Percentiles rank a stretch among this genome's conserved stretches.
Conservation (phyloP, 2,797 vertebrate genomes). For the Ptychadena robeensis region DNA sequence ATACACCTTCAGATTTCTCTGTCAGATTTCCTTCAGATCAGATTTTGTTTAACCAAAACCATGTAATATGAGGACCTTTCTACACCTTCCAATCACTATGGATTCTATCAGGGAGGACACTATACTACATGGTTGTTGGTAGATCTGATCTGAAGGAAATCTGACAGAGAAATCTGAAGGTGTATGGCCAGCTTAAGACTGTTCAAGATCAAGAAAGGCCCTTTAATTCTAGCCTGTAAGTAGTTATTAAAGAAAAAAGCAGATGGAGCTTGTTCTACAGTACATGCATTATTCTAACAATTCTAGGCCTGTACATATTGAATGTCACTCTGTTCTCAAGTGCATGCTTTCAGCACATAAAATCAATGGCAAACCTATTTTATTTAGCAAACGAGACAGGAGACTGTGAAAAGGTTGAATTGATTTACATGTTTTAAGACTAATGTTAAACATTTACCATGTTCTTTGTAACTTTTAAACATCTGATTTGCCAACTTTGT, state of each 20-base stretch:
- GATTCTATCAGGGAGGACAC: no score
- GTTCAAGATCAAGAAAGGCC: neutral
- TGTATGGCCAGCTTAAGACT: no score
- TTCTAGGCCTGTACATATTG: constrained; percentile 9
- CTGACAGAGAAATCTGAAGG: no score
- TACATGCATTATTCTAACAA: constrained; percentile 38
- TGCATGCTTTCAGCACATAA: constrained; percentile 34
- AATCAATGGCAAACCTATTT: constrained; percentile 35
- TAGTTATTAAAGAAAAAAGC: constrained; percentile 3
- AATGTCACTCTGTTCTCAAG: constrained; percentile 30
- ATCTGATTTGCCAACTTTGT: constrained; percentile 22
- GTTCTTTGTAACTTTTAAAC: constrained; percentile 36
- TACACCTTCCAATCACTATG: no score
- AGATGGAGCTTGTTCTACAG: constrained; percentile 4
- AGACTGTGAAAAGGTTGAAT: constrained; percentile 46
- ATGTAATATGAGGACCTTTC: no score
- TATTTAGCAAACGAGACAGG: constrained; percentile 33
- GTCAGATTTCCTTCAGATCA: no score
- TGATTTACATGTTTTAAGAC: constrained; percentile 61
- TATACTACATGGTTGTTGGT: no score
- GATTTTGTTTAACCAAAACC: no score
- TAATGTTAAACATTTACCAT: constrained; percentile 49
- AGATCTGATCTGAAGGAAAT: no score
- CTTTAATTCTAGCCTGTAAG: neutral
- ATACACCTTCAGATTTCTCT: no score